Evolutionary conservation across 2,113 vertebrate genomes (phyloP).

Genomic region (Pelecanus crispus): DNA sequence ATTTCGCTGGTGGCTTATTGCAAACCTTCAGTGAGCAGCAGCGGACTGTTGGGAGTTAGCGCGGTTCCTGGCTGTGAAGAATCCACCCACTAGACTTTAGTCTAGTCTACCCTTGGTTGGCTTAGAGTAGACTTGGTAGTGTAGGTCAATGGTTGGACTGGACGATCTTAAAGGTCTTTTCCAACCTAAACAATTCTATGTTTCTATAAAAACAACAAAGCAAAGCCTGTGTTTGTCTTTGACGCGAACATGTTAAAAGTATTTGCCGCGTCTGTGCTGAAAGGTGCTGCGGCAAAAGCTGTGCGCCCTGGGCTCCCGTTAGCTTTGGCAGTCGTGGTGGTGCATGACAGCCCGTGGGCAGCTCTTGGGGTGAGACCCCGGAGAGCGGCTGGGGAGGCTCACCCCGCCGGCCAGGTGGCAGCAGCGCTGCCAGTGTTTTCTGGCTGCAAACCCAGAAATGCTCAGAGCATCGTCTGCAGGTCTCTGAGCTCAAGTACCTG

Average conservation of each 20-base stretch:
- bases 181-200: too few species aligned
- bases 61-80: background rate
- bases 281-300: background rate
- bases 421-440: too few species aligned
- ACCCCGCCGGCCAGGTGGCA: accelerated
- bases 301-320: accelerated
- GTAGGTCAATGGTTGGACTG: too few species aligned
- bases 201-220: too few species aligned
- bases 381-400: background rate
- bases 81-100: too few species aligned
- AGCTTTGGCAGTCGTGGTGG: accelerated
- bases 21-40: background rate
- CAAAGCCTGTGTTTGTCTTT: background rate
- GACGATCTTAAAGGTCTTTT: too few species aligned
- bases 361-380: accelerated
- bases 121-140: too few species aligned
- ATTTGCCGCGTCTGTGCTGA: accelerated
- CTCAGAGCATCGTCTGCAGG: background rate
- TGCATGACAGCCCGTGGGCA: accelerated
- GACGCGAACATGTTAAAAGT: accelerated
- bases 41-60: background rate
- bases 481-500: background rate
- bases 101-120: too few species aligned
- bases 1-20: background rate
- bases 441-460: accelerated